Percentiles rank a stretch among this genome's conserved stretches.
These are phyloP conservation scores for Rhynchophorus ferrugineus DNA, from an alignment of 1,140 invertebrate species.

Conservation along the genomic window DNA sequence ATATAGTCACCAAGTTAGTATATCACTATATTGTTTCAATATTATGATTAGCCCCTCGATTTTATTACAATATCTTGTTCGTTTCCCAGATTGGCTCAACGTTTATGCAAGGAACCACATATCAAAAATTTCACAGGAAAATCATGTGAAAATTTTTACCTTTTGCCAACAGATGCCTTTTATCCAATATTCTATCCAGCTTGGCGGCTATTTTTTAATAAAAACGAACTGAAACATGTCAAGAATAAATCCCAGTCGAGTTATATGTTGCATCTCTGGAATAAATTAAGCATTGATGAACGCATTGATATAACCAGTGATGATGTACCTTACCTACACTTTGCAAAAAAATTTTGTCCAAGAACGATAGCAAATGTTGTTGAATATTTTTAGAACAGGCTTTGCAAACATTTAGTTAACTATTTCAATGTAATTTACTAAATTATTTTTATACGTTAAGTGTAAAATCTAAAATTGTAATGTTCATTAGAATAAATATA, in stretches of 20 bases:
- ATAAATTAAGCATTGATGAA: slow-evolving; percentile 49
- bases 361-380: slow-evolving; percentile 36
- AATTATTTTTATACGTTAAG: no score
- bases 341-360: slow-evolving; percentile 54
- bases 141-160: slow-evolving; percentile 52
- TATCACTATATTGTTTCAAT: no score
- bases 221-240: slow-evolving; percentile 43
- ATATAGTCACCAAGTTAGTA: slow-evolving; percentile 56
- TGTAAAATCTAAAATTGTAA: no score
- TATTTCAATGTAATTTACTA: no score
- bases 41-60: no score
- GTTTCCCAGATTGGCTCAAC: no score
- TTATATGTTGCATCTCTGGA: slow-evolving; percentile 60
- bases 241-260: slow-evolving; percentile 43
- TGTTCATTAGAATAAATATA: no score
- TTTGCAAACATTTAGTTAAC: no score
- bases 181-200: slow-evolving; percentile 56
- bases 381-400: slow-evolving; percentile 39
- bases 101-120: no score
- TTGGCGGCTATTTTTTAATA: slow-evolving; percentile 55
- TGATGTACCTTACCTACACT: slow-evolving; percentile 46
- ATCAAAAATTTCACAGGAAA: slow-evolving; percentile 48
- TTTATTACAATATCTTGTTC: no score
- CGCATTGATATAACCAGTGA: slow-evolving; percentile 37
- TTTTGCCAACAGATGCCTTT: slow-evolving; percentile 52